Evolutionary conservation across 2,888 invertebrate species (phyloP).

Genomic region (Dryomyza anilis): DNA sequence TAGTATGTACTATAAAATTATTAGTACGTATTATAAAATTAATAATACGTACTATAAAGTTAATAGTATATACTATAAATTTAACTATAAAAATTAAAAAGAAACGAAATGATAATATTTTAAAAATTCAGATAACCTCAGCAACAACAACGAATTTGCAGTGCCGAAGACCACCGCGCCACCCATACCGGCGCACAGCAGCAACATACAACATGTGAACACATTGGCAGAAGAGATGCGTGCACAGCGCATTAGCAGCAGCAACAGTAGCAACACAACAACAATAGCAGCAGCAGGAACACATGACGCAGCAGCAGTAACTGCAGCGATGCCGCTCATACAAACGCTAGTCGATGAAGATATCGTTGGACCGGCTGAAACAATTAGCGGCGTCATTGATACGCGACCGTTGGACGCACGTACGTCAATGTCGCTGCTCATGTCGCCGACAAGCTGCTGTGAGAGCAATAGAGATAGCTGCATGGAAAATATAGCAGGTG

Average conservation of each 20-base stretch:
- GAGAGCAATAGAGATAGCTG: not conserved
- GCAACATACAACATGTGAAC: conserved; percentile 44
- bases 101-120: too few species aligned
- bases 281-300: too few species aligned
- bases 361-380: conserved; percentile 74
- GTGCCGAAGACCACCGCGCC: conserved; percentile 58
- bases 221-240: conserved; percentile 55
- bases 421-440: conserved; percentile 37
- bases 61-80: too few species aligned
- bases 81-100: too few species aligned
- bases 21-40: too few species aligned
- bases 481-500: not conserved
- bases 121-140: too few species aligned
- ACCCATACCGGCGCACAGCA: conserved; percentile 59
- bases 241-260: conserved; percentile 47
- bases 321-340: conserved; percentile 35
- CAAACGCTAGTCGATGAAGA: conserved; percentile 51
- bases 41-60: too few species aligned
- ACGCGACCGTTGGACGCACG: conserved; percentile 63
- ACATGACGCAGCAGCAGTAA: conserved; percentile 26
- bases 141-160: conserved; percentile 36
- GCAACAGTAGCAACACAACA: not conserved
- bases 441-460: not conserved
- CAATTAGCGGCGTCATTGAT: conserved; percentile 74
- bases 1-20: too few species aligned